These are phyloP conservation scores for Asobara japonica DNA, from an alignment of 1,140 invertebrate genomes.

Conservation along the genomic window DNA sequence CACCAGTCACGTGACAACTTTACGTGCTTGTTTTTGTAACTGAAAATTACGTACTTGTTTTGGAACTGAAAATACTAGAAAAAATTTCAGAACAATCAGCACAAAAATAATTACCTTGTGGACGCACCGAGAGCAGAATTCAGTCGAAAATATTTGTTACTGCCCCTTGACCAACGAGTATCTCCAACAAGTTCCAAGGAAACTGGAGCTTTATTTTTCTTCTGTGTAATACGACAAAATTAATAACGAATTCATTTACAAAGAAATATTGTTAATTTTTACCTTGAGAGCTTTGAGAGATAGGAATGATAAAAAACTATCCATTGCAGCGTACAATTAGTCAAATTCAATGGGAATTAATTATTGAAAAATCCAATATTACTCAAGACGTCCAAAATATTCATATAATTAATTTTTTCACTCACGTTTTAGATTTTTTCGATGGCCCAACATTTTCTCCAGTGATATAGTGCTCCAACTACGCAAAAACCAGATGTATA, in stretches of 20 bases:
- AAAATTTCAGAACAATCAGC: neutral
- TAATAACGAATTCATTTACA: neutral
- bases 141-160: constrained; percentile 62
- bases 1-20: too few relatives aligned
- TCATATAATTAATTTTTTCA: neutral
- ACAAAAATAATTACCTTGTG: constrained; percentile 44
- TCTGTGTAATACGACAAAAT: constrained; percentile 37
- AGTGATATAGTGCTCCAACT: constrained; percentile 40
- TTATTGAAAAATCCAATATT: neutral
- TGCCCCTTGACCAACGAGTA: constrained; percentile 57
- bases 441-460: constrained; percentile 37
- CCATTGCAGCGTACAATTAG: constrained; percentile 47
- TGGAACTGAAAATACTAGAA: too few relatives aligned
- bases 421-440: constrained; percentile 50
- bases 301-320: constrained; percentile 57
- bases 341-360: constrained; percentile 4
- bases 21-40: too few relatives aligned
- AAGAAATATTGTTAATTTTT: constrained; percentile 35
- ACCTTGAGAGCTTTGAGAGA: constrained; percentile 58
- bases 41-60: too few relatives aligned
- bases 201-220: constrained; percentile 50
- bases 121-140: constrained; percentile 52
- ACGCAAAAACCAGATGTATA: constrained; percentile 18
- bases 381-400: constrained; percentile 8
- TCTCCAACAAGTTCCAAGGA: constrained; percentile 65